phyloP scores from a whole-genome alignment of 2,888 invertebrate species.

The Tubiluchus corallicola region DNA sequence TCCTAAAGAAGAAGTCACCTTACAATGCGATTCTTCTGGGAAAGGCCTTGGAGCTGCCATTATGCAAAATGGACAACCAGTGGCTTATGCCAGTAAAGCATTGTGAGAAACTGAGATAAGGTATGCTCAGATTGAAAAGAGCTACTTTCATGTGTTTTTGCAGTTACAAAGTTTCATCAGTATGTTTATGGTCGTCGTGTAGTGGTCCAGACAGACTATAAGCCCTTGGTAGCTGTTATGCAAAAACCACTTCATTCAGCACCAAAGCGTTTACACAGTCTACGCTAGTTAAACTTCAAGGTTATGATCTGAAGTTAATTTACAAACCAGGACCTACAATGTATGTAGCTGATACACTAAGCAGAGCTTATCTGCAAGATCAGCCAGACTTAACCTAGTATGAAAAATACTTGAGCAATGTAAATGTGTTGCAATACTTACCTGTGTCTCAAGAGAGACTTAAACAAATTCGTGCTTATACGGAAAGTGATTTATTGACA shows the following conservation, averaged over 20 bases:
- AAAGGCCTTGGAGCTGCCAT: neutral
- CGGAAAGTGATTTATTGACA: neutral
- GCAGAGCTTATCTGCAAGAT: neutral
- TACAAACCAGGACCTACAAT: neutral
- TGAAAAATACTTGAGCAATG: conserved; percentile 3
- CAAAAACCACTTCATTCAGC: conserved; percentile 1
- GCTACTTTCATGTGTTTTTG: neutral
- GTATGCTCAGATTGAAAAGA: conserved; percentile 1
- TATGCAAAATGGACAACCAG: neutral
- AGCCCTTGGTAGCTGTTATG: neutral
- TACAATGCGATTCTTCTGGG: neutral
- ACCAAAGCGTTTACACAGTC: neutral
- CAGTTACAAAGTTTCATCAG: neutral
- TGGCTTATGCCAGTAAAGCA: neutral
- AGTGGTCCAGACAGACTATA: neutral
- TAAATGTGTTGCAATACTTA: neutral
- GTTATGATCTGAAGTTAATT: neutral
- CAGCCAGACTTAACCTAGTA: neutral
- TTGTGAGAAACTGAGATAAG: neutral
- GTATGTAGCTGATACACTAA: neutral
- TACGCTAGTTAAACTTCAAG: neutral
- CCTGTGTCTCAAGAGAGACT: neutral
- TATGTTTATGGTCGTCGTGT: neutral
- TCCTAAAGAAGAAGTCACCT: neutral
- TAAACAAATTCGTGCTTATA: neutral